These are phyloP conservation scores for Heterotilapia buettikoferi DNA, from an alignment of 2,113 vertebrate genomes.

Conservation along the genomic window DNA sequence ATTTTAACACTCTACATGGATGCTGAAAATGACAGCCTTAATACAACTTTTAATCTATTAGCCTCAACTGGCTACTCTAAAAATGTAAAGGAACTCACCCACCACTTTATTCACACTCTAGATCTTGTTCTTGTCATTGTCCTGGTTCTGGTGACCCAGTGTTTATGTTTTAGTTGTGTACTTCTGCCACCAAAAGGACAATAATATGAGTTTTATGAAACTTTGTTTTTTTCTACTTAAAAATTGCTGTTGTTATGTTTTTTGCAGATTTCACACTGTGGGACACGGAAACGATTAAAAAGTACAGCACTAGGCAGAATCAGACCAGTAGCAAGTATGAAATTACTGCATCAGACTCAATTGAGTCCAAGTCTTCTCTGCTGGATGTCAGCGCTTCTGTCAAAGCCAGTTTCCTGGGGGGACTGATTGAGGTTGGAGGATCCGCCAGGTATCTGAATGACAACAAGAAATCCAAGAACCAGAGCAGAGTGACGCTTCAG, in stretches of 20 bases:
- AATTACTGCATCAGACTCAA: neutral
- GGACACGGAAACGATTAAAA: neutral
- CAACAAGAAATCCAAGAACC: neutral
- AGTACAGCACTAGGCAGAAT: neutral
- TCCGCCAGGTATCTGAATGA: slow-evolving; percentile 17
- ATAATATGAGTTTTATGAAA: neutral
- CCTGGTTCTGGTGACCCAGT: neutral
- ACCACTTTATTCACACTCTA: neutral
- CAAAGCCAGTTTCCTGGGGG: slow-evolving; percentile 7
- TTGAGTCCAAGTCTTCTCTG: neutral
- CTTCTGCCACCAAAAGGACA: neutral
- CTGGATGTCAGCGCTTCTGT: neutral
- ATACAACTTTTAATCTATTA: neutral
- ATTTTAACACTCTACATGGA: neutral
- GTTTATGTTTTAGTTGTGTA: neutral
- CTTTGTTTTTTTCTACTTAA: neutral
- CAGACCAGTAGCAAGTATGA: neutral
- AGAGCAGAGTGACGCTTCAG: slow-evolving; percentile 8
- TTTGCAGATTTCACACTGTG: neutral
- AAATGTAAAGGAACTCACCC: neutral
- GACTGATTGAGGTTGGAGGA: too few relatives aligned
- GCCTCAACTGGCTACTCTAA: neutral
- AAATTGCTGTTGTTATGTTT: neutral
- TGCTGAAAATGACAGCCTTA: neutral
- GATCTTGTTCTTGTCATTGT: neutral